These are phyloP conservation scores for Lepeophtheirus nordmannii DNA, from an alignment of 2,888 invertebrate species.

Conservation along the genomic window DNA sequence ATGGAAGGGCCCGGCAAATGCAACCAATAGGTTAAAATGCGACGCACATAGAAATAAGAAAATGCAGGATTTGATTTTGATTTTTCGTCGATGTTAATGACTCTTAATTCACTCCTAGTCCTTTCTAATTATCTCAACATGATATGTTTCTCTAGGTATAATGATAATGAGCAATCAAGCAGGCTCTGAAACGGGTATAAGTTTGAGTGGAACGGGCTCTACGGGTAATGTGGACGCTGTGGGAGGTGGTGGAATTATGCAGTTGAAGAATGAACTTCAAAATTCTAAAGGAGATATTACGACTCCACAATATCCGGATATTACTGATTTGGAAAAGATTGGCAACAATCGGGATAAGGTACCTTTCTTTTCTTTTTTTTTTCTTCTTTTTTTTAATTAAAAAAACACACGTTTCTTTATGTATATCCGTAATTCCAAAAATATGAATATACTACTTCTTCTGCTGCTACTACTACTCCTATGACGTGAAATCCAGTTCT, in stretches of 20 bases:
- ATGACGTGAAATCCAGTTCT: background rate
- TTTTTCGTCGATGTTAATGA: too few species aligned
- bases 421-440: too few species aligned
- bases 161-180: slow-evolving; percentile 2
- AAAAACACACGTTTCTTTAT: too few species aligned
- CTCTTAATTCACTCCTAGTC: background rate
- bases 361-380: background rate
- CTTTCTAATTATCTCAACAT: background rate
- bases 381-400: too few species aligned
- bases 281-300: background rate
- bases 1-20: too few species aligned
- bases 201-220: slow-evolving; percentile 3
- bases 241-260: background rate
- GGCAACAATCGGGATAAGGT: background rate
- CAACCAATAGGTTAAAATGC: too few species aligned
- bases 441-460: too few species aligned
- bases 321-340: background rate
- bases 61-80: too few species aligned
- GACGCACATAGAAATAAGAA: too few species aligned
- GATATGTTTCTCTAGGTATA: background rate
- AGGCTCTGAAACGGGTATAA: slow-evolving; percentile 1
- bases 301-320: background rate
- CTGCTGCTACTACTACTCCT: background rate
- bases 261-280: slow-evolving; percentile 11
- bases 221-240: background rate